phyloP scores from a whole-genome alignment of 1,140 invertebrate genomes.

The Scaptomyza hsui region DNA sequence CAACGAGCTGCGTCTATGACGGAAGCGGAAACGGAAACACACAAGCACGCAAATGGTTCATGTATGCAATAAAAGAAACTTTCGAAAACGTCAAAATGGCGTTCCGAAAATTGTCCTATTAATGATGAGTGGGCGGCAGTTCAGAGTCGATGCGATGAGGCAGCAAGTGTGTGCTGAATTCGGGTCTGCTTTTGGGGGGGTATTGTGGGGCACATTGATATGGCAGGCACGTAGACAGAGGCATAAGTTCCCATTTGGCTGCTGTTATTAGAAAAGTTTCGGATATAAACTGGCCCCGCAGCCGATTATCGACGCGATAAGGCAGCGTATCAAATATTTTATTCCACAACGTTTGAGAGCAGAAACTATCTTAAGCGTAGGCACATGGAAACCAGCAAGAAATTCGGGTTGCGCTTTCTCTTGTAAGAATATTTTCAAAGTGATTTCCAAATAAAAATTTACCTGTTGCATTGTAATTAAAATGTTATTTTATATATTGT shows the following conservation, averaged over 20 bases:
- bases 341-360: conserved; percentile 8
- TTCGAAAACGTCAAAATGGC: conserved; percentile 81
- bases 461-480: too few species aligned
- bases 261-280: conserved; percentile 79
- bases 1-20: conserved; percentile 68
- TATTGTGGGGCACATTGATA: conserved; percentile 36
- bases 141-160: neutral
- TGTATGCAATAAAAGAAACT: conserved; percentile 83
- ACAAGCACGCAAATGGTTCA: conserved; percentile 79
- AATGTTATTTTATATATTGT: too few species aligned
- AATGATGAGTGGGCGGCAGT: conserved; percentile 44
- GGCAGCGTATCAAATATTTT: conserved; percentile 40
- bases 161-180: neutral
- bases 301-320: conserved; percentile 73
- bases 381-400: neutral
- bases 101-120: conserved; percentile 79
- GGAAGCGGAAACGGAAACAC: conserved; percentile 62
- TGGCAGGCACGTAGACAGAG: conserved; percentile 67
- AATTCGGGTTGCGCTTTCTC: too few species aligned
- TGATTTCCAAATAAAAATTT: too few species aligned
- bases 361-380: neutral
- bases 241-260: conserved; percentile 79
- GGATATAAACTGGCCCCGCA: conserved; percentile 71
- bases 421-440: neutral
- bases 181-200: neutral